Conservation (phyloP, 2,113 vertebrate species). For the Pteropus alecto region DNA sequence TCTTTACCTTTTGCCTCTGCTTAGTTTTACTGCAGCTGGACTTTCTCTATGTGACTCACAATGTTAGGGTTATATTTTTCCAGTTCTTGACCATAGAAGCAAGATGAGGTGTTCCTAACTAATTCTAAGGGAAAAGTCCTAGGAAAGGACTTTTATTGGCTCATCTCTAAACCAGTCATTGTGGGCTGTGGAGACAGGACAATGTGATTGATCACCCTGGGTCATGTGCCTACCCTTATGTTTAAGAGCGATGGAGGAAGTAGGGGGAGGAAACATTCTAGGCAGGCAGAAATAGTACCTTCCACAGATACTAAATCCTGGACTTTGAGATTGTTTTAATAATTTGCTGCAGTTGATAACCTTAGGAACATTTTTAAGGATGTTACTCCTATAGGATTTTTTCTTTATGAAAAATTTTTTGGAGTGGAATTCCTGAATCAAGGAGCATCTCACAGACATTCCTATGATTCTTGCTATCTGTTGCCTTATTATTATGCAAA, state of each 20-base stretch:
- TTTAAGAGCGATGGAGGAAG: neutral
- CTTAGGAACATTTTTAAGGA: neutral
- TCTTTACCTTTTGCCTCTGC: neutral
- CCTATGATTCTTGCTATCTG: neutral
- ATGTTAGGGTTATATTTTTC: neutral
- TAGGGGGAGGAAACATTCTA: neutral
- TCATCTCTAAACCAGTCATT: neutral
- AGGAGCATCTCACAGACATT: neutral
- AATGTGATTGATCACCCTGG: neutral
- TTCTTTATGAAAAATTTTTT: conserved; percentile 26
- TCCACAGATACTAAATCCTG: neutral
- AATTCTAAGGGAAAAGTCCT: neutral
- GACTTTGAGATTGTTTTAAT: neutral
- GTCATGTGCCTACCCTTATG: neutral
- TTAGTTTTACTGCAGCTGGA: neutral
- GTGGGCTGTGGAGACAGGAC: neutral
- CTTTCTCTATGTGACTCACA: neutral
- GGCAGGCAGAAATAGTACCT: neutral
- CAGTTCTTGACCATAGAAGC: neutral
- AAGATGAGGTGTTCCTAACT: neutral
- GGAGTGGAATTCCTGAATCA: neutral
- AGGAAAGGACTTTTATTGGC: neutral
- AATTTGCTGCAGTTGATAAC: neutral
- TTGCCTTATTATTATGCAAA: neutral
- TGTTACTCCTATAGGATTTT: neutral